A percentile compares a stretch with the other conserved stretches of the same genome.
phyloP scores from a whole-genome alignment of 2,113 vertebrate species.

The Cnemophilus loriae region DNA sequence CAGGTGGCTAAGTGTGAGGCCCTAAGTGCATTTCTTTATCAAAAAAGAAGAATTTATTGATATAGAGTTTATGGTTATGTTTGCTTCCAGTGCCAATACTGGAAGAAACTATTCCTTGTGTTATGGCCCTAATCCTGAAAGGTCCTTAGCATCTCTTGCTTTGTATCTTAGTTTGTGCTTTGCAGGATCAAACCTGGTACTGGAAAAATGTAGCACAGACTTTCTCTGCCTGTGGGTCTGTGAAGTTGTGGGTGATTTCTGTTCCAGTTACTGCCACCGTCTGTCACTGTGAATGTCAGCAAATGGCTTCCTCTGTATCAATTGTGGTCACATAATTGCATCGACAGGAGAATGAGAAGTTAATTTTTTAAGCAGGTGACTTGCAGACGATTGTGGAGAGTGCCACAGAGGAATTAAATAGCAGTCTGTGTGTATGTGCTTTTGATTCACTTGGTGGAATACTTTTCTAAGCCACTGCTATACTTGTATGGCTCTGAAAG shows the following conservation, averaged over 20 bases:
- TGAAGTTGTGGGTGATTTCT: neutral
- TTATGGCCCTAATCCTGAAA: neutral
- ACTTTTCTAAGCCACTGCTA: neutral
- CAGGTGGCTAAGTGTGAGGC: neutral
- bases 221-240: neutral
- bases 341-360: neutral
- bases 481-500: neutral
- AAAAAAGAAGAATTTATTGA: neutral
- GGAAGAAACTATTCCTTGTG: neutral
- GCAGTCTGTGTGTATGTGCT: neutral
- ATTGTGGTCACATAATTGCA: accelerated
- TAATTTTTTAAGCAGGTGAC: neutral
- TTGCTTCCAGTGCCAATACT: neutral
- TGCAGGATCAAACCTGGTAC: neutral
- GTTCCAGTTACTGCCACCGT: neutral
- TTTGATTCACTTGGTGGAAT: neutral
- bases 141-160: neutral
- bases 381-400: neutral
- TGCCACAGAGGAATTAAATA: neutral
- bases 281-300: neutral
- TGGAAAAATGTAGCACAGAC: neutral
- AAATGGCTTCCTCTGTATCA: neutral
- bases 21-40: neutral
- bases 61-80: neutral
- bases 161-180: neutral